Conservation (phyloP, 2,797 vertebrate genomes). For the Tamandua tetradactyla region DNA sequence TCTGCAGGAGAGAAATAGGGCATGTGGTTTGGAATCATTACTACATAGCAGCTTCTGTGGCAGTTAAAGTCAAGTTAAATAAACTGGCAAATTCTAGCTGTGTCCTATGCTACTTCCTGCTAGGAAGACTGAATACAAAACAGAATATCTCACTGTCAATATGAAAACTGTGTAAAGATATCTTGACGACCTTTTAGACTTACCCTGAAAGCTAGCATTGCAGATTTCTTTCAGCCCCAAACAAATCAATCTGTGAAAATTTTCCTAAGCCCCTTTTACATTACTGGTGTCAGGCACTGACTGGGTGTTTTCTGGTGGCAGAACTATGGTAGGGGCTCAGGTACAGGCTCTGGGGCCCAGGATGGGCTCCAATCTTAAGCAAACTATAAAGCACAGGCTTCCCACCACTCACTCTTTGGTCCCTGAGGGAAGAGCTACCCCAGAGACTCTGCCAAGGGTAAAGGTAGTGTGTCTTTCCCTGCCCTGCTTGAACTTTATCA, state of each 20-base stretch:
- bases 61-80: constrained; percentile 35
- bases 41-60: background rate
- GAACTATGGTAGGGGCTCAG: background rate
- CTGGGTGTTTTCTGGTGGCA: background rate
- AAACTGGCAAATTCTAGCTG: constrained; percentile 36
- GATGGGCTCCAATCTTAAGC: background rate
- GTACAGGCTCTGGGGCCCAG: background rate
- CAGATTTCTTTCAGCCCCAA: constrained; percentile 13
- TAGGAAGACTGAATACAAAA: constrained; percentile 18
- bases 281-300: too few species aligned
- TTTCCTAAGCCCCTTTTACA: background rate
- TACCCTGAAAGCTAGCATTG: background rate
- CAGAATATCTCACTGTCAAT: background rate
- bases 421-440: background rate
- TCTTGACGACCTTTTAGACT: background rate
- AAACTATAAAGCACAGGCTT: background rate
- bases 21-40: background rate
- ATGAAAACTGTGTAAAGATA: background rate
- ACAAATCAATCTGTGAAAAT: background rate
- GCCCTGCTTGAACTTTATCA: background rate
- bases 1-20: background rate
- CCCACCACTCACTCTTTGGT: background rate
- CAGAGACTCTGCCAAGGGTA: background rate
- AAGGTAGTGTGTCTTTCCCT: background rate
- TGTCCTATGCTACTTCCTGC: constrained; percentile 28